Conservation (phyloP, 2,888 invertebrate genomes). For the Volucella inanis region DNA sequence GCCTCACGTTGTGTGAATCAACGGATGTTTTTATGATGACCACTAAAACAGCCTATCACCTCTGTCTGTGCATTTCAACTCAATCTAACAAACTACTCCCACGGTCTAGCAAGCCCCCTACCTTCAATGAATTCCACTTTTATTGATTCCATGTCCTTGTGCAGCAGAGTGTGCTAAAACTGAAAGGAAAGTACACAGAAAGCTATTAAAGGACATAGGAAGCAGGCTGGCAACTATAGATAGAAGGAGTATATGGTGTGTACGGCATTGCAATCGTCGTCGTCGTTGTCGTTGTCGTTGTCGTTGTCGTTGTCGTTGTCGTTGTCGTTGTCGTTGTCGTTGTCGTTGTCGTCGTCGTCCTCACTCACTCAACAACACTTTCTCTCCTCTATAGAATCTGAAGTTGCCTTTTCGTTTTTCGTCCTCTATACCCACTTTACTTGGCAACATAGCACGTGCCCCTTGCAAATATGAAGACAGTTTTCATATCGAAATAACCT, state of each 20-base stretch:
- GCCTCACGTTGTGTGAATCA: background rate
- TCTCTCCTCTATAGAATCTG: constrained; percentile 17
- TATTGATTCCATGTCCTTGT: constrained; percentile 71
- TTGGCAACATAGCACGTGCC: constrained; percentile 14
- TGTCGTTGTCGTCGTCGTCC: constrained; percentile 21
- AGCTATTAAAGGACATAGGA: constrained; percentile 66
- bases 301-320: constrained; percentile 27
- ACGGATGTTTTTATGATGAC: constrained; percentile 6
- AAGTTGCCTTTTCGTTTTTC: constrained; percentile 15
- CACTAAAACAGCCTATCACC: constrained; percentile 13
- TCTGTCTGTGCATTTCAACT: background rate
- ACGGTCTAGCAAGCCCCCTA: background rate
- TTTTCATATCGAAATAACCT: constrained; percentile 43
- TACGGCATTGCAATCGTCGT: constrained; percentile 50
- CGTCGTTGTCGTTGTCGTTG: constrained; percentile 23
- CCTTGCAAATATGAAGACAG: constrained; percentile 35
- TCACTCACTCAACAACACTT: constrained; percentile 63
- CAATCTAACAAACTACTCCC: constrained; percentile 2
- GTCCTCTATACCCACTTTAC: background rate
- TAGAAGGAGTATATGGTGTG: constrained; percentile 44
- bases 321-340: constrained; percentile 28
- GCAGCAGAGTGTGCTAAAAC: constrained; percentile 54
- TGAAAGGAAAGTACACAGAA: constrained; percentile 62
- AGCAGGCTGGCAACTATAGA: constrained; percentile 36
- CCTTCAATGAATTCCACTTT: constrained; percentile 43